Conservation (phyloP, 1,140 invertebrate species). For the Littorina saxatilis region DNA sequence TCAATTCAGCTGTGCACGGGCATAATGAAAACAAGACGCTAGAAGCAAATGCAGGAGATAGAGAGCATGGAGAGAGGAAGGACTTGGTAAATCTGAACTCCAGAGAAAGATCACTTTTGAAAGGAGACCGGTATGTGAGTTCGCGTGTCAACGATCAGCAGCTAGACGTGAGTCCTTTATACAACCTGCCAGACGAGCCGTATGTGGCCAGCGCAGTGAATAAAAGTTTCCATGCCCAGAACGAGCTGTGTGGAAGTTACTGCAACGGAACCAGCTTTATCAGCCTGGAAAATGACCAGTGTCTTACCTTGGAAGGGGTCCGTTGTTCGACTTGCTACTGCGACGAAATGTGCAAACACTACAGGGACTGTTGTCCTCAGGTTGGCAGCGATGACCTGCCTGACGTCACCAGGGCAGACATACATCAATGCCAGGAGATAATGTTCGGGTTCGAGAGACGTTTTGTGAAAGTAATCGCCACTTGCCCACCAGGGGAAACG, state of each 20-base stretch:
- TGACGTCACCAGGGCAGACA: not conserved
- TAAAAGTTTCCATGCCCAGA: not conserved
- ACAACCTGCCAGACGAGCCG: not conserved
- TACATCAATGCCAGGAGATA: not conserved
- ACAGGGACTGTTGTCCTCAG: conserved; percentile 21
- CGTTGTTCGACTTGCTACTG: not conserved
- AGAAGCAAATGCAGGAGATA: no score
- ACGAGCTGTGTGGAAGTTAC: not conserved
- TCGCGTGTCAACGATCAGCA: not conserved
- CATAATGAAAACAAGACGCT: no score
- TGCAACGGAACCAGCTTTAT: conserved; percentile 9
- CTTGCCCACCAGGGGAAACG: not conserved
- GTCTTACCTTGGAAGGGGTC: no score
- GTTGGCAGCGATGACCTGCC: not conserved
- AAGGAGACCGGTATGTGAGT: not conserved
- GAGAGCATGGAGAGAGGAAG: no score
- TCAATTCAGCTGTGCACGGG: no score
- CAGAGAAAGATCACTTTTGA: not conserved
- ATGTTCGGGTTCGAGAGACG: not conserved
- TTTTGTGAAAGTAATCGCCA: not conserved
- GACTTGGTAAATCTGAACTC: not conserved
- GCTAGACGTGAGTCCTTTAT: not conserved
- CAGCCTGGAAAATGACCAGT: no score
- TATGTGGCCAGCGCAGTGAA: not conserved
- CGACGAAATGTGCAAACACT: conserved; percentile 7